Base-by-base conservation (phyloP, 92 coral and sea anemone species). In the Montipora capitata region DNA sequence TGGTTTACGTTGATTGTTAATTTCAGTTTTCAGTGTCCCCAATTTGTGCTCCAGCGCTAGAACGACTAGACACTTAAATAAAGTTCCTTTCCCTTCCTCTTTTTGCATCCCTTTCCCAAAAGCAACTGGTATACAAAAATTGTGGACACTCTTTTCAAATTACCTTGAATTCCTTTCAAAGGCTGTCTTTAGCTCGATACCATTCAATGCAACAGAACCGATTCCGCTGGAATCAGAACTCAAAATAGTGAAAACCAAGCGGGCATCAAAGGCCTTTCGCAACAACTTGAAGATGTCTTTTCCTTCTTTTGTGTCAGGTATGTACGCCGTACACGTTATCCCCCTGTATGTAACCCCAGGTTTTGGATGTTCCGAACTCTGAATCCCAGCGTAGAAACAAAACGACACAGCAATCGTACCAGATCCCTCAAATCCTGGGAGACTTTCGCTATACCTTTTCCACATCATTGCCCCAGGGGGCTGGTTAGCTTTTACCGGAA, bases 381-480 rank as follows among this genome's bases (percentile, higher is more conserved):
- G 82, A 6, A 59, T 40, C 38, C 94, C 94, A 75, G 17, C 84
- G 40, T 83, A 84, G 69, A 91, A 91, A 18, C 14, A 16, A 68
- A 74, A 91, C 51, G 74, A 84, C 17, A 80, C 45, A 20, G 68
- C 76, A 57, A 91, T 44, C 20, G 88, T 81, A 12, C 52, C 82
- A 77, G 18, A 41, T 20, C 42, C 85, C 8, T 75, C 76, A 44
- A 66, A 67, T 38, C 91, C 91, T 3, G 43, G 74, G 12, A 85
- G 76, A 61, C 54, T 70, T 3, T n/a, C 49, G 6, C 68, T 35
- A 7, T 67, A 59, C 39, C 20, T 68, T 16, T 69, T 84, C 80
- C 77, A 76, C 79, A 81, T 68, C 69, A 91, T 91, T 66, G 81
- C 61, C 10, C 91, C 94, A 11, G 88, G 91, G 2, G 94, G 94